Evolutionary conservation across 1,140 invertebrate species (phyloP), one percentile per base, ranked within the genome.

Genomic region (Phocides pigmalion): DNA sequence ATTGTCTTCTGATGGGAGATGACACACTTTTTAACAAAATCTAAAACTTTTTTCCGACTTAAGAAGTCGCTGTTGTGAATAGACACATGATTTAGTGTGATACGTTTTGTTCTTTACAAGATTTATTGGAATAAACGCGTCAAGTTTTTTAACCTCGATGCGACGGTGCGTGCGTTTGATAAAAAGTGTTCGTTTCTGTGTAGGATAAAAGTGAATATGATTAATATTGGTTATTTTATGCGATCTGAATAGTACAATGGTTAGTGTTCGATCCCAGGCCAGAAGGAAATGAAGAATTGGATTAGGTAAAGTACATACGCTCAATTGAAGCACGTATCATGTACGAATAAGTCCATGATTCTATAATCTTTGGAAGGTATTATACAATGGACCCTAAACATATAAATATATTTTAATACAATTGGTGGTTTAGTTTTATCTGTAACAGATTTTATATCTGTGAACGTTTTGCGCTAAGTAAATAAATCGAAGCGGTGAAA

Each of bases 11-110:
- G 69, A 81, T 62, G 64, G 65, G 67, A 84, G 77, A 84, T 87
- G 85, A 88, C 81, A 84, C 76, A 83, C 68, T 83, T 86, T 81
- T 78, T 79, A 81, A 49, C 25, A 19, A 22, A 39, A 41, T 74
- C 62, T 46, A 35, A 22, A 50, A 22, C 39, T 70, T 73, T 84
- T 84, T 79, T 71, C 72, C 32, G 28, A 42, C 50, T 64, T 68
- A 64, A 72, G 81, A 66, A 81, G 76, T 81, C 76, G 72, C 58
- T 86, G 79, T 87, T 90, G 79, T 90, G 84, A 86, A 90, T 87
- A 66, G 82, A 70, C 70, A 74, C 67, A 79, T 88, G 87, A 90
- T 90, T 90, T 90, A 88, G 71, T 83, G 72, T 75, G 74, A 78
- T 82, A 62, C 51, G 68, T 75, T 77, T 76, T 80, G 59, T 87